These are phyloP conservation scores for Seriola dumerili DNA, from an alignment of 2,113 vertebrate genomes.

Conservation along the genomic window DNA sequence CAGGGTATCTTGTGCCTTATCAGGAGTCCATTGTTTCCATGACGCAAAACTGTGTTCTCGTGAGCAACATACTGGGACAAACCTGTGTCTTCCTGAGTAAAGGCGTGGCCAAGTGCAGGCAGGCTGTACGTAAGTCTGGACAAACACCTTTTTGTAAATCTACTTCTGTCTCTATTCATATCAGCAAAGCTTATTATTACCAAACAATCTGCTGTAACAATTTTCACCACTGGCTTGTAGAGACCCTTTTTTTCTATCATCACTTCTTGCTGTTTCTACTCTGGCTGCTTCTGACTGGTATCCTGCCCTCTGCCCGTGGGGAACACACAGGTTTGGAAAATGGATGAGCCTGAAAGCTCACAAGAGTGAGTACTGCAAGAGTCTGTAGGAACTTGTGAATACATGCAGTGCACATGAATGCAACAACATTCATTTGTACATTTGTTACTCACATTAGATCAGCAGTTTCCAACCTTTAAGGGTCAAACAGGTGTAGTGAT, in stretches of 20 bases:
- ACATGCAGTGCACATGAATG: background rate
- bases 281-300: constrained; percentile 3
- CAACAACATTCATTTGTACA: background rate
- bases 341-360: background rate
- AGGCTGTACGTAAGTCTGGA: constrained; percentile 92
- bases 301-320: background rate
- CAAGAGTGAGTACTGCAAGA: background rate
- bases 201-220: background rate
- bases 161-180: constrained; percentile 9
- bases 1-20: constrained; percentile 76
- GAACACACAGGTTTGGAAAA: constrained; percentile 16
- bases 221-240: background rate
- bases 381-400: constrained; percentile 1
- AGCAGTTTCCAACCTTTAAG: background rate
- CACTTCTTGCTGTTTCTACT: constrained; percentile 10
- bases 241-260: constrained; percentile 7
- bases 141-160: constrained; percentile 17
- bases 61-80: constrained; percentile 90
- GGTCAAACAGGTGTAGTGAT: too few species aligned
- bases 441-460: background rate
- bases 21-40: constrained; percentile 88
- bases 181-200: background rate
- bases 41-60: constrained; percentile 88
- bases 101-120: constrained; percentile 88
- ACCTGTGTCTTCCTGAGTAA: constrained; percentile 92